Percentiles rank a stretch among this genome's conserved stretches.
phyloP scores from a whole-genome alignment of 2,113 vertebrate genomes.

The Rostratula benghalensis region DNA sequence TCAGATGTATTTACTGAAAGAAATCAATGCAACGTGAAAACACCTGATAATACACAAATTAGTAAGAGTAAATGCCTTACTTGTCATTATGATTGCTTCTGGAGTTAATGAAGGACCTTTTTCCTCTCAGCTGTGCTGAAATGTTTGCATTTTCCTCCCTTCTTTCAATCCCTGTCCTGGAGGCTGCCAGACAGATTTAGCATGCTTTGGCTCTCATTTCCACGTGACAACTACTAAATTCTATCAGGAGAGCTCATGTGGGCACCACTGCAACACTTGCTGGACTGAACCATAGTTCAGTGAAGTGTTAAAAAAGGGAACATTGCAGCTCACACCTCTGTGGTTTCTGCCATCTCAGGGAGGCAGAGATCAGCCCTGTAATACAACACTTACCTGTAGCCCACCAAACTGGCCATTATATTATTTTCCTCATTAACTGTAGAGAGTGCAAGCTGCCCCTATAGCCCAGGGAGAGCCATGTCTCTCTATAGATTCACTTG shows the following conservation, averaged over 20 bases:
- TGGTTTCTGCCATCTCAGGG: neutral
- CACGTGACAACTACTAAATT: neutral
- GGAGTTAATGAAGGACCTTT: neutral
- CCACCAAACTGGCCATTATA: neutral
- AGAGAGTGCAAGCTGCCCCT: neutral
- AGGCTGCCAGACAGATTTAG: neutral
- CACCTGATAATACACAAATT: neutral
- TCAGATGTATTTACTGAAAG: neutral
- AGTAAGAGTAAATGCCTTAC: neutral
- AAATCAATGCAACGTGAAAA: neutral
- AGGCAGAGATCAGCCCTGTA: neutral
- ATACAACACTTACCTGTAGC: neutral
- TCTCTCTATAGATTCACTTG: neutral
- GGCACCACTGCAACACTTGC: neutral
- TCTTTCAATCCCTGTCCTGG: neutral
- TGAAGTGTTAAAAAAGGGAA: neutral
- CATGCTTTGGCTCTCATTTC: neutral
- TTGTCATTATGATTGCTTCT: neutral
- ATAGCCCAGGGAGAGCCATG: neutral
- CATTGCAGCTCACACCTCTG: accelerated
- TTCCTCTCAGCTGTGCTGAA: neutral
- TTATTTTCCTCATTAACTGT: neutral
- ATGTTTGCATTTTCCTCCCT: neutral
- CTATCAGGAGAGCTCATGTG: neutral
- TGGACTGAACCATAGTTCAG: neutral